Conservation (phyloP, 2,888 invertebrate species). For the Dryococelus australis region DNA sequence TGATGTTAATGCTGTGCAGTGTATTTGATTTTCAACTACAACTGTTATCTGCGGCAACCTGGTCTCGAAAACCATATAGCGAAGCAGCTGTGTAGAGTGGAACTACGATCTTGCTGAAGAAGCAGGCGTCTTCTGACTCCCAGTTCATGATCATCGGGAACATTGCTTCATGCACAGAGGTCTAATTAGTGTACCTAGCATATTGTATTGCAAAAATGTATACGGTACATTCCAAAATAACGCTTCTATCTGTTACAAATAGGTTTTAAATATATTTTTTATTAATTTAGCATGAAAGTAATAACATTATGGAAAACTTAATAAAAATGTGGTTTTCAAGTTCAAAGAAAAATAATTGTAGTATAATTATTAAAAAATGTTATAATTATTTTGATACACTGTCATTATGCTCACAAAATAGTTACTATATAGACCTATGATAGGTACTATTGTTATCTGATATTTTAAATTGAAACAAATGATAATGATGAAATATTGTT, state of each 20-base stretch:
- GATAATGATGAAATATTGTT: no score
- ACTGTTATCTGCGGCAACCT: background rate
- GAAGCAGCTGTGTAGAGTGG: background rate
- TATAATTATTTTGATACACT: no score
- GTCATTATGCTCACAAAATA: no score
- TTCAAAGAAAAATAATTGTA: no score
- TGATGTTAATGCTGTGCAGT: background rate
- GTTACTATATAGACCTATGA: no score
- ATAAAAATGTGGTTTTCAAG: no score
- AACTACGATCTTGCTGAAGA: constrained; percentile 34
- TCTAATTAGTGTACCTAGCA: background rate
- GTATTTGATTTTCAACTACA: background rate
- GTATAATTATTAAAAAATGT: no score
- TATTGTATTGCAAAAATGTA: background rate
- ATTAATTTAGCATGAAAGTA: no score
- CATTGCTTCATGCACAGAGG: background rate
- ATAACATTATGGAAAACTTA: no score
- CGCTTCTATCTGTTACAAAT: background rate
- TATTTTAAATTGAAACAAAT: no score
- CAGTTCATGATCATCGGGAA: constrained; percentile 23
- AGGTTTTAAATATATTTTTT: background rate
- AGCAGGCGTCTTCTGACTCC: constrained; percentile 30
- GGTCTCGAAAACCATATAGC: background rate
- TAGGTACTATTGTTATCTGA: no score
- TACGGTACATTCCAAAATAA: background rate